Evolutionary conservation across 2,888 invertebrate genomes (phyloP).

Genomic region (Brachycybe producta): DNA sequence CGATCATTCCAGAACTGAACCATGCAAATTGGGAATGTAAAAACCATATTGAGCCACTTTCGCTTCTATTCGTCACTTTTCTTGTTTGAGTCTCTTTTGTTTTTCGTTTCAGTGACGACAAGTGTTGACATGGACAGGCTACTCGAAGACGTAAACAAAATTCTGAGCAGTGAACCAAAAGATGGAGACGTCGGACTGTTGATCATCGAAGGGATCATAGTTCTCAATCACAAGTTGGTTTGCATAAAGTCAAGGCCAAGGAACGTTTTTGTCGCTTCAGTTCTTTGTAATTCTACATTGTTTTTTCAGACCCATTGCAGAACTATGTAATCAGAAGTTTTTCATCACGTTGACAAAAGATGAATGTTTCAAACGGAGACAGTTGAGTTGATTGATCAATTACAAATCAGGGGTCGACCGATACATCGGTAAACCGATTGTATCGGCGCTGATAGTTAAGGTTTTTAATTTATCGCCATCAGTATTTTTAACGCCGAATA

Average conservation of each 20-base stretch:
- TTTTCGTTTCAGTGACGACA: neutral
- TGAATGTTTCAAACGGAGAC: conserved; percentile 51
- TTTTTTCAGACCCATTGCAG: conserved; percentile 16
- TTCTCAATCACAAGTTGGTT: conserved; percentile 21
- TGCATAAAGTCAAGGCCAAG: too few species aligned
- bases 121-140: conserved; percentile 1
- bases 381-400: too few species aligned
- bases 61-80: too few species aligned
- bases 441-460: too few species aligned
- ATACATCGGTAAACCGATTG: too few species aligned
- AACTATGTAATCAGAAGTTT: conserved; percentile 55
- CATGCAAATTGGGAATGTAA: conserved; percentile 24
- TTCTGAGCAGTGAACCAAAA: neutral
- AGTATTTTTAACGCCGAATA: too few species aligned
- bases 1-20: conserved; percentile 18
- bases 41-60: too few species aligned
- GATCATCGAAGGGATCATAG: conserved; percentile 23
- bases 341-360: conserved; percentile 56
- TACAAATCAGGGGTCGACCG: too few species aligned
- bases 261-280: too few species aligned
- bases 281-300: neutral
- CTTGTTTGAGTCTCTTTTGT: neutral
- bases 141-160: neutral
- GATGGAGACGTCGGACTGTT: conserved; percentile 15
- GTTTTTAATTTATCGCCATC: too few species aligned